These are phyloP conservation scores for Drosophila obscura DNA, from an alignment of 1,140 invertebrate species.

Conservation along the genomic window DNA sequence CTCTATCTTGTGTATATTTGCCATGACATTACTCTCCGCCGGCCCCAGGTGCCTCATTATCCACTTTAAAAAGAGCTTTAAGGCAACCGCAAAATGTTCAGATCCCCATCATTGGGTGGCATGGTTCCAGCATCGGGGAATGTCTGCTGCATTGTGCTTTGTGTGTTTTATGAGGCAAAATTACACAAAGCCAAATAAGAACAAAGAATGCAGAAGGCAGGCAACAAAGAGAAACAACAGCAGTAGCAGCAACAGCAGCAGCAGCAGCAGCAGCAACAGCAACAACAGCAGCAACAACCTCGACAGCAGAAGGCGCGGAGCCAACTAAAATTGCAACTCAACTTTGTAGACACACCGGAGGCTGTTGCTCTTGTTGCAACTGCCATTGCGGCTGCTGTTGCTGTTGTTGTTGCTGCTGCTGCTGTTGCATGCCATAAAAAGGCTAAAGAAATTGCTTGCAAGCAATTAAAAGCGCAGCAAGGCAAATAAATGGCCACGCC, in stretches of 20 bases:
- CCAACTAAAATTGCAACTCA: slow-evolving; percentile 75
- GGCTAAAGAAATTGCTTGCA: slow-evolving; percentile 59
- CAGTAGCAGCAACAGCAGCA: slow-evolving; percentile 32
- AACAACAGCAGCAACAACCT: slow-evolving; percentile 15
- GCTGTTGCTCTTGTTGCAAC: slow-evolving; percentile 42
- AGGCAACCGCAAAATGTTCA: slow-evolving; percentile 40
- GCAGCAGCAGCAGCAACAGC: slow-evolving; percentile 3
- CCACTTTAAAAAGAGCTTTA: slow-evolving; percentile 40
- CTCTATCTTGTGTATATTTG: not conserved
- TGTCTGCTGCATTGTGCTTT: slow-evolving; percentile 52
- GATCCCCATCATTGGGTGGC: slow-evolving; percentile 4
- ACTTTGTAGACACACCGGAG: slow-evolving; percentile 75
- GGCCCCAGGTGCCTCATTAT: slow-evolving; percentile 20
- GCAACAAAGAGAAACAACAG: slow-evolving; percentile 37
- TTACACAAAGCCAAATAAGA: slow-evolving; percentile 69
- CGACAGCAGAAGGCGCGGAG: slow-evolving; percentile 38
- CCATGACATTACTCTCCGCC: too few species aligned
- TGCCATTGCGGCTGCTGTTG: slow-evolving; percentile 13
- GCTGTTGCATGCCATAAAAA: slow-evolving; percentile 66
- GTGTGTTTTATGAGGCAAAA: slow-evolving; percentile 56
- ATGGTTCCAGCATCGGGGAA: slow-evolving; percentile 13
- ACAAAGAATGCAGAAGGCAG: slow-evolving; percentile 55
- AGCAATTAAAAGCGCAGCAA: slow-evolving; percentile 77
- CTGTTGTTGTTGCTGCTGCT: slow-evolving; percentile 24
- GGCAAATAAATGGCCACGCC: slow-evolving; percentile 72